phyloP scores from a whole-genome alignment of 2,888 invertebrate species.

The Alentia gelatinosa region DNA sequence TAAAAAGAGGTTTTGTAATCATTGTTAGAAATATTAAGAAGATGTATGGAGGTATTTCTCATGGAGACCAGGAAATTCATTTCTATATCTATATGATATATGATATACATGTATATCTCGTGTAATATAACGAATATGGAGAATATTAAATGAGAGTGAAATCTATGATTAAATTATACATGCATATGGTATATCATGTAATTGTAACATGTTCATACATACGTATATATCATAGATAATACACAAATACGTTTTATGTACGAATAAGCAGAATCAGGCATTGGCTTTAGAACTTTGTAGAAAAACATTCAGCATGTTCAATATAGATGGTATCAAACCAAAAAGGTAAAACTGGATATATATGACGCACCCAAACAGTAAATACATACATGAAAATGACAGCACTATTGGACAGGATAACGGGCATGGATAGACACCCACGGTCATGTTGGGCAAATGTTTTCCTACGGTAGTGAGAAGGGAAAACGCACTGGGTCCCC shows the following conservation, averaged over 20 bases:
- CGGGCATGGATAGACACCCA: not conserved
- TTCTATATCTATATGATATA: not conserved
- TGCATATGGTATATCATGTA: not conserved
- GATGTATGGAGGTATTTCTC: no score
- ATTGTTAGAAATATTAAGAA: no score
- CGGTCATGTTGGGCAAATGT: not conserved
- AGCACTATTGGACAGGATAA: not conserved
- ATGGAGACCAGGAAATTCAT: not conserved
- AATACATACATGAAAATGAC: no score
- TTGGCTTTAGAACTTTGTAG: not conserved
- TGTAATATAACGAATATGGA: not conserved
- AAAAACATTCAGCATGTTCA: not conserved
- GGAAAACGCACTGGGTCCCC: not conserved
- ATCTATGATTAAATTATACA: not conserved
- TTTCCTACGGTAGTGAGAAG: not conserved
- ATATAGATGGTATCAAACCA: not conserved
- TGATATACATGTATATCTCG: not conserved
- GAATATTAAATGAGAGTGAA: not conserved
- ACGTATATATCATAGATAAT: not conserved
- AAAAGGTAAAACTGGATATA: not conserved
- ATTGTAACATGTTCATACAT: not conserved
- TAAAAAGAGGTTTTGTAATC: not conserved
- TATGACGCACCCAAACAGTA: not conserved
- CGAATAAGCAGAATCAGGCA: not conserved
- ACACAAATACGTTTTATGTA: not conserved